Evolutionary conservation across 2,888 invertebrate species (phyloP).

Genomic region (Fragum sueziense): DNA sequence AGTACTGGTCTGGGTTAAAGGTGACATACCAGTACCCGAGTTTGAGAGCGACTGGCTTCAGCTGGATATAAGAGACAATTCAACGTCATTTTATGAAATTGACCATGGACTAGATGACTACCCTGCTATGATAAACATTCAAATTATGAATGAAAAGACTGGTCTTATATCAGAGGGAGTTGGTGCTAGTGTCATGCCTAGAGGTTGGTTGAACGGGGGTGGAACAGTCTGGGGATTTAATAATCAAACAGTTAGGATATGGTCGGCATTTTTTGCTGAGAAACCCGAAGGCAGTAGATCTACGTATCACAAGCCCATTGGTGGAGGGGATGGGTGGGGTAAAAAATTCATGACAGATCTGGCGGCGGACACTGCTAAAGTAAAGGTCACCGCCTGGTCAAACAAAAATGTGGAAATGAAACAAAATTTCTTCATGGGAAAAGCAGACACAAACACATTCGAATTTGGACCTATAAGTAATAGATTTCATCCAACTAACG

Average conservation of each 20-base stretch:
- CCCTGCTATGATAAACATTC: constrained; percentile 33
- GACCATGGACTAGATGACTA: constrained; percentile 26
- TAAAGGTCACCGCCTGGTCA: constrained; percentile 1
- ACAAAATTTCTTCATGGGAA: not conserved
- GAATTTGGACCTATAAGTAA: not conserved
- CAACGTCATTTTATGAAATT: constrained; percentile 26
- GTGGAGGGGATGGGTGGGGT: constrained; percentile 2
- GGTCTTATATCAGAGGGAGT: constrained; percentile 39
- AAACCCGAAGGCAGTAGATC: not conserved
- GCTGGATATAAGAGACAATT: constrained; percentile 14
- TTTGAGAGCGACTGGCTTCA: constrained; percentile 31
- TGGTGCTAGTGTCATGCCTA: not conserved
- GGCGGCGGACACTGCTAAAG: not conserved
- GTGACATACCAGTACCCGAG: constrained; percentile 26
- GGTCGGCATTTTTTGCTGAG: constrained; percentile 16
- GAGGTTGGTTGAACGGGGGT: constrained; percentile 16
- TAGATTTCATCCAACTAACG: not conserved
- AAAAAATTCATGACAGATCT: not conserved
- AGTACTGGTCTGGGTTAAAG: constrained; percentile 31
- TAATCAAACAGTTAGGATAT: constrained; percentile 31
- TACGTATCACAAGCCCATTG: not conserved
- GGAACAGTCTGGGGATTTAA: constrained; percentile 35
- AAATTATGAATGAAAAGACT: not conserved
- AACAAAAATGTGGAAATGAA: not conserved
- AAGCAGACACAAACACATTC: not conserved